Evolutionary conservation across 2,888 invertebrate species (phyloP).

Genomic region (Blomia tropicalis): DNA sequence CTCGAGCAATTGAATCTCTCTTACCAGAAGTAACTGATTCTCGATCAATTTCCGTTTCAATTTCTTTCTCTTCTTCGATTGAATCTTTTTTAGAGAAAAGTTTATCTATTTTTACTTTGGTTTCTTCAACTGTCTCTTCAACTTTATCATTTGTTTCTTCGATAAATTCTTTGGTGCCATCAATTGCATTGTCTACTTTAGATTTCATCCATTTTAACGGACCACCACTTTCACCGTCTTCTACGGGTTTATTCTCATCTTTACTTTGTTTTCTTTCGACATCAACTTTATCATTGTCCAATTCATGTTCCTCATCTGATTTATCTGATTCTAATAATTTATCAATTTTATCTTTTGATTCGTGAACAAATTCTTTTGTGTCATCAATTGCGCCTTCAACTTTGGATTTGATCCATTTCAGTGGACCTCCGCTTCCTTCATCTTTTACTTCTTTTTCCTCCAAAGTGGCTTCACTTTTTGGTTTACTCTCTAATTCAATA

Average conservation of each 20-base stretch:
- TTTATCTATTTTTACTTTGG: neutral
- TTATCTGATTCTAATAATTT: neutral
- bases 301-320: neutral
- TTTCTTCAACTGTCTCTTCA: neutral
- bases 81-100: neutral
- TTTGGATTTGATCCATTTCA: neutral
- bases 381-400: neutral
- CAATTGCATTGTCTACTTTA: neutral
- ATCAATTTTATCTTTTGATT: neutral
- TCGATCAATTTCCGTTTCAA: neutral
- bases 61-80: no score
- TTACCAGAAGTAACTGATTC: neutral
- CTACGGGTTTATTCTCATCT: neutral
- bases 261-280: slow-evolving; percentile 28
- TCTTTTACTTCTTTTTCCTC: neutral
- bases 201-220: neutral
- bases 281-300: neutral
- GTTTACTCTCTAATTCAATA: slow-evolving; percentile 35
- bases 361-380: neutral
- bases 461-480: slow-evolving; percentile 32
- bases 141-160: neutral
- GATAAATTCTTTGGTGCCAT: neutral
- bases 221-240: neutral
- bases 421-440: neutral
- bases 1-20: no score